Conservation (phyloP, 2,888 invertebrate genomes). For the Syrphus vitripennis region DNA sequence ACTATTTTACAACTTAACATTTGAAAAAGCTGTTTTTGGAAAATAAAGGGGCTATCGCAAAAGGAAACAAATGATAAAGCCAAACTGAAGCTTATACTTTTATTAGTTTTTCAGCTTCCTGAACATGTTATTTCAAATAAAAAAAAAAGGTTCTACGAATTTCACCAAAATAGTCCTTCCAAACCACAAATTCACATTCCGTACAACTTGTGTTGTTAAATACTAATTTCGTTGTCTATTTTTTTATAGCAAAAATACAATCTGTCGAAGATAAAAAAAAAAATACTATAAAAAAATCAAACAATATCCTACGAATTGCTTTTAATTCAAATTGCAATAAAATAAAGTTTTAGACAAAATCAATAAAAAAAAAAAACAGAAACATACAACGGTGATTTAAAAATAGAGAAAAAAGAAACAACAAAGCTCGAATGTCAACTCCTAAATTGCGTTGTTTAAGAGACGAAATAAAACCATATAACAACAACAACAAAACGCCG, state of each 20-base stretch:
- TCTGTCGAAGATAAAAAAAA: not conserved
- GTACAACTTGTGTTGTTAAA: not conserved
- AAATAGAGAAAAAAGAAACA: not conserved
- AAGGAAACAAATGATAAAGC: not conserved
- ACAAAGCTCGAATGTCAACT: constrained; percentile 48
- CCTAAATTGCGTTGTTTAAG: constrained; percentile 61
- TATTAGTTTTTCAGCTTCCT: not conserved
- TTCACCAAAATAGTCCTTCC: not conserved
- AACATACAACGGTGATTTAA: constrained; percentile 37
- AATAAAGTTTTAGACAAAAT: constrained; percentile 34
- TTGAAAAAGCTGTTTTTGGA: not conserved
- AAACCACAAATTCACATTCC: not conserved
- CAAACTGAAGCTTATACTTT: not conserved
- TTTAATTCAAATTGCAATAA: constrained; percentile 45
- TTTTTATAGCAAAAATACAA: constrained; percentile 5
- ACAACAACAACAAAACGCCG: not conserved
- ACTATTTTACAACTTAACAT: not conserved
- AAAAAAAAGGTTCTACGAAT: not conserved
- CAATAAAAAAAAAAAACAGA: constrained; percentile 2
- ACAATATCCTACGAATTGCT: constrained; percentile 22
- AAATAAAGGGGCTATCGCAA: not conserved
- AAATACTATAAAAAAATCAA: not conserved
- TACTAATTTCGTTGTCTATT: constrained; percentile 8
- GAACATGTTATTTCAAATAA: not conserved
- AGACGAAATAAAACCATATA: constrained; percentile 21